Evolutionary conservation across 2,888 invertebrate genomes (phyloP).

Genomic region (Scaptomyza flava): DNA sequence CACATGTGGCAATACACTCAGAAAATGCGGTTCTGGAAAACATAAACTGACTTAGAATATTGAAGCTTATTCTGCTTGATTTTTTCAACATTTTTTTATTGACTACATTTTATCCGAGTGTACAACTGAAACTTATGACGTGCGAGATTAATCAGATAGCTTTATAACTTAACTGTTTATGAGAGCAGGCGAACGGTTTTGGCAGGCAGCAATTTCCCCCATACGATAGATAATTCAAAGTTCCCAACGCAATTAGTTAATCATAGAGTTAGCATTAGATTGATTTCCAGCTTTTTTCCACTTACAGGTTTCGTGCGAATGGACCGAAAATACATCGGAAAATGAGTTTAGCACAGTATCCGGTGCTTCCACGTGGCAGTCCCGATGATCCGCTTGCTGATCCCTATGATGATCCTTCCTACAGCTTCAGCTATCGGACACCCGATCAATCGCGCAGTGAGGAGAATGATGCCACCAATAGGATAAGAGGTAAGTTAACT

Average conservation of each 20-base stretch:
- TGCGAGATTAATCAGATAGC: conserved; percentile 59
- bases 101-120: neutral
- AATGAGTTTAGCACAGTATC: conserved; percentile 89
- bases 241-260: conserved; percentile 44
- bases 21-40: neutral
- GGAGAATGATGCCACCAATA: conserved; percentile 87
- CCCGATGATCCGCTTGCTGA: conserved; percentile 90
- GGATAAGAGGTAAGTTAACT: conserved; percentile 85
- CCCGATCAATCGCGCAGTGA: conserved; percentile 89
- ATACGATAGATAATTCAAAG: conserved; percentile 3
- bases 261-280: conserved; percentile 34
- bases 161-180: conserved; percentile 41
- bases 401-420: conserved; percentile 91
- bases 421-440: conserved; percentile 89
- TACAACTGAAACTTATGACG: conserved; percentile 57
- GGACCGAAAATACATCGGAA: conserved; percentile 91
- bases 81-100: neutral
- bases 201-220: conserved; percentile 31
- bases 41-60: neutral
- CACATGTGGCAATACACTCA: conserved; percentile 9
- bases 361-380: conserved; percentile 88
- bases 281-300: conserved; percentile 26
- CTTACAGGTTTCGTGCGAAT: conserved; percentile 88
- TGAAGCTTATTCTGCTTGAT: neutral
- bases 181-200: conserved; percentile 44